Percentiles rank a stretch among this genome's conserved stretches.
phyloP scores from a whole-genome alignment of 2,113 vertebrate species.

The Himantopus leucocephalus region DNA sequence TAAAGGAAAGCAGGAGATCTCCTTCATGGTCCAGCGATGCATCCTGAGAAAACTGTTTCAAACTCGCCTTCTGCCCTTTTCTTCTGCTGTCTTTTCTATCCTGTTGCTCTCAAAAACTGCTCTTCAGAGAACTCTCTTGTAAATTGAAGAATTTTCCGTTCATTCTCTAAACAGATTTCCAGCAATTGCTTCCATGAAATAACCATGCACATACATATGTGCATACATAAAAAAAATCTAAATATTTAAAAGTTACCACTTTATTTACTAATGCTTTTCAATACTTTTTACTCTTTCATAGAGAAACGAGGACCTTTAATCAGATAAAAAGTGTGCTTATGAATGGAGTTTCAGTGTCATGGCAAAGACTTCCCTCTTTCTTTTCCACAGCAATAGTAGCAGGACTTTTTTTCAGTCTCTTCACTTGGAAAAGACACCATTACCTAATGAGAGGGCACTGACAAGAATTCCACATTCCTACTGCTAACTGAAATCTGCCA shows the following conservation, averaged over 20 bases:
- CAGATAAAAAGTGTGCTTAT: not conserved
- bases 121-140: not conserved
- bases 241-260: not conserved
- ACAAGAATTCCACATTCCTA: conserved; percentile 54
- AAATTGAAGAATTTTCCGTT: not conserved
- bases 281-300: not conserved
- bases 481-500: conserved; percentile 64
- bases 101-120: not conserved
- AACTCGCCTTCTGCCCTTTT: not conserved
- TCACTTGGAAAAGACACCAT: conserved; percentile 50
- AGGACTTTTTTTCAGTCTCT: not conserved
- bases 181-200: not conserved
- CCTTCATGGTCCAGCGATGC: not conserved
- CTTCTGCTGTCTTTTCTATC: not conserved
- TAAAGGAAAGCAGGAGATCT: not conserved
- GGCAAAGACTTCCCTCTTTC: not conserved
- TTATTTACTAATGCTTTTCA: not conserved
- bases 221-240: not conserved
- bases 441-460: conserved; percentile 60
- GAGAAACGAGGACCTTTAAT: not conserved
- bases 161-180: not conserved
- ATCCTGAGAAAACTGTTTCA: not conserved
- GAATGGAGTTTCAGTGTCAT: not conserved
- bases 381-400: not conserved
- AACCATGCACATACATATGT: not conserved